These are phyloP conservation scores for Turnix velox DNA, from an alignment of 2,113 vertebrate genomes.

Conservation along the genomic window DNA sequence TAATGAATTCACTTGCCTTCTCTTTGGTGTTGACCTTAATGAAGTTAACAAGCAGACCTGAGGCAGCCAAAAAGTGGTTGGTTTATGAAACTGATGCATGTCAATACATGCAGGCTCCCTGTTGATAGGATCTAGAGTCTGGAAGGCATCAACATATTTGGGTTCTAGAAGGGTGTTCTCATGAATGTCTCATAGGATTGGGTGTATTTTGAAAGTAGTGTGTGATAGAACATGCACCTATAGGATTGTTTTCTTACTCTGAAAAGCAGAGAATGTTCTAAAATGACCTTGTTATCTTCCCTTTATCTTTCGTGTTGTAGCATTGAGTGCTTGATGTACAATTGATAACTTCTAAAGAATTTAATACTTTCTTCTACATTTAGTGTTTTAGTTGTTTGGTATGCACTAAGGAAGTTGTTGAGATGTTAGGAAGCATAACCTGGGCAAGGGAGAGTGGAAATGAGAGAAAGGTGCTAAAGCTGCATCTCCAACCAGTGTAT, in stretches of 20 bases:
- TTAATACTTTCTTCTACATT: neutral
- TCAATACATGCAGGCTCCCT: neutral
- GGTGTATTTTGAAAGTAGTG: neutral
- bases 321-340: neutral
- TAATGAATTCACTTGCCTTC: neutral
- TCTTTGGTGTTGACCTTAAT: neutral
- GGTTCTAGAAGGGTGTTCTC: neutral
- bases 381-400: neutral
- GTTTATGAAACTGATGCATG: neutral
- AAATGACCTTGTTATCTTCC: neutral
- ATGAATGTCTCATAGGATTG: neutral
- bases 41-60: neutral
- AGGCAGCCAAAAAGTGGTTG: neutral
- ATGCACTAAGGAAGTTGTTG: neutral
- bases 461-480: neutral
- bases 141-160: neutral
- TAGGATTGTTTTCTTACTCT: neutral
- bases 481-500: neutral
- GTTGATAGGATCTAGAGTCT: neutral
- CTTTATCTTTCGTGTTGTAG: neutral
- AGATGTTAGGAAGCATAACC: neutral
- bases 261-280: neutral
- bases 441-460: accelerated
- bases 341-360: neutral
- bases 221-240: neutral